Conservation (phyloP, 1,140 invertebrate genomes). For the Achroia grisella region DNA sequence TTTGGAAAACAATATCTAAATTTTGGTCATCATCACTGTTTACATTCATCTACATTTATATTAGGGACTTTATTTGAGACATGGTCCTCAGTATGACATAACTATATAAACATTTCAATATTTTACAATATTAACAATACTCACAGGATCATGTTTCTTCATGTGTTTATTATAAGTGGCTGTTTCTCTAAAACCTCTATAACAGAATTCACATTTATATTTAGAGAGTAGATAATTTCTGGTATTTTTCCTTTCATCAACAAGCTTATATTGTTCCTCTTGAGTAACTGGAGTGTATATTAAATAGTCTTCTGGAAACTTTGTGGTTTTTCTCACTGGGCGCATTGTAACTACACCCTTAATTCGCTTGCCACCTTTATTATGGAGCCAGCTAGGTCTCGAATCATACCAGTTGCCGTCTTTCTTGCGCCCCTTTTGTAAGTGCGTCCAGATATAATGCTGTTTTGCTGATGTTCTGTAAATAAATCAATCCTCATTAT, state of each 20-base stretch:
- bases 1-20: too few species aligned
- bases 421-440: constrained; percentile 37
- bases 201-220: constrained; percentile 51
- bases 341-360: constrained; percentile 24
- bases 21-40: too few species aligned
- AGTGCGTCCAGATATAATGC: constrained; percentile 45
- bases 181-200: constrained; percentile 42
- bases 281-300: constrained; percentile 41
- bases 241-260: constrained; percentile 34
- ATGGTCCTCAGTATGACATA: too few species aligned
- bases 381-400: constrained; percentile 27
- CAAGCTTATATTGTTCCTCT: constrained; percentile 47
- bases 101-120: too few species aligned
- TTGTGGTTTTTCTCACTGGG: constrained; percentile 24
- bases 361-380: constrained; percentile 20
- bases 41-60: too few species aligned
- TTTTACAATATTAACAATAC: constrained; percentile 7
- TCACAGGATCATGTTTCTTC: constrained; percentile 61
- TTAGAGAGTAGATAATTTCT: constrained; percentile 50
- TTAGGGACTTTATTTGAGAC: too few species aligned
- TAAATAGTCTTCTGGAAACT: constrained; percentile 44
- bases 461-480: constrained; percentile 47
- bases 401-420: constrained; percentile 31
- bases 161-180: constrained; percentile 51
- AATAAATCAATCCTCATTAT: not conserved